Evolutionary conservation across 2,113 vertebrate genomes (phyloP), one percentile per base, ranked within the genome.

Genomic region (Cyphomyrus plagiostoma): DNA sequence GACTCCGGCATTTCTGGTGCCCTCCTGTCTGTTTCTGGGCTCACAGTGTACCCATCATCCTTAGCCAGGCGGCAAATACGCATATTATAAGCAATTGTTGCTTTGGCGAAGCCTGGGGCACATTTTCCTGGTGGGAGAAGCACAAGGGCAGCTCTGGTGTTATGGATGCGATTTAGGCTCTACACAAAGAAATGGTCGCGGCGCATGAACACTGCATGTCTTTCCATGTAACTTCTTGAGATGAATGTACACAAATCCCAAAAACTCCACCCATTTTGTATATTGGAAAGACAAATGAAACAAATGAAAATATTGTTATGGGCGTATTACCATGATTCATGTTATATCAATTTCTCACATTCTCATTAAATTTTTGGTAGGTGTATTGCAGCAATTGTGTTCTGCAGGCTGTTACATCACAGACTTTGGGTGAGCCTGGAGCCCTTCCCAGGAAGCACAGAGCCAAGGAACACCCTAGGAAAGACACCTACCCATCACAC

Each of bases 81-180:
- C 90, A 94, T 95, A 56, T 92, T 89, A 90, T n/a, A 95, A 53
- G 92, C 92, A 19, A 96, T 46, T 0, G 97, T 96, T 45, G 92
- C 91, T 90, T 94, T 95, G 23, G 93, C 7, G 62, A 90, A 95
- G 0, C 92, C 91, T 39, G 93, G 94, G 39, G 89, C 42, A 0
- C 46, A 86, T 89, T 89, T 92, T 2, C 93, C 98, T 99, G 90
- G 53, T 3, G 86, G 88, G 88, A 30, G 80, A 86, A 2, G 48
- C 45, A 42, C 62, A 70, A 30, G 62, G 62, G n/a, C 8, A 66
- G 21, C 30, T 70, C 62, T 39, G 19, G n/a, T 26, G 62, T 30
- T 70, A 70, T 70, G n/a, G 62, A 70, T 70, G 62, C 0, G 26
- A 82, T 82, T 45, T 82, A 82, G 35, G 17, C 42, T 82, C 74